Evolutionary conservation across 1,140 invertebrate species (phyloP), one percentile per base, ranked within the genome.

Genomic region (Drosophila mauritiana): DNA sequence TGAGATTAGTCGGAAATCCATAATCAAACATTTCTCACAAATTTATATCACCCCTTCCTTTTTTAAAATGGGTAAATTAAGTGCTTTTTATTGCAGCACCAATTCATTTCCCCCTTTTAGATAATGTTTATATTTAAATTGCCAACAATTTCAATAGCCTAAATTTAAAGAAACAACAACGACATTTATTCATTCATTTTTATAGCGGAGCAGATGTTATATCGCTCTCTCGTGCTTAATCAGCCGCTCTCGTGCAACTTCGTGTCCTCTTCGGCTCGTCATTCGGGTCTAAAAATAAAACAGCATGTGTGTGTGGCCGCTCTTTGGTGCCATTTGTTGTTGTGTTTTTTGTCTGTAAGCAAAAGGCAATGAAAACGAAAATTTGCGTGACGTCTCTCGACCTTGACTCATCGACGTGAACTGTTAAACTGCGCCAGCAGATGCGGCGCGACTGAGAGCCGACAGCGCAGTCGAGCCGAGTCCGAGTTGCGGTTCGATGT

Each of bases 341-440:
- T 55, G 75, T 72, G 25, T 72, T 65, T 80, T 49, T 73, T 86
- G 59, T 86, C 81, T 90, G 75, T 90, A 68, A 72, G 78, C 77
- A 91, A 86, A 70, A 70, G 67, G 76, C 79, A 91, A 91, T 92
- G 90, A 92, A 92, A 92, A 92, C 80, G 84, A 91, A 91, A 91
- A 91, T 91, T 90, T 91, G 91, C 91, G 90, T 91, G 91, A 92
- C 90, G 86, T 91, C 90, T 91, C 90, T 90, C 91, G 91, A 92
- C 91, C 91, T 92, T 91, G 91, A 92, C 91, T 92, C 91, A 92
- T 91, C 90, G 90, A 89, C 78, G 81, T 91, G 86, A 91, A 91
- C 91, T 91, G 90, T 91, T 90, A 86, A 91, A 91, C 91, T 91
- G 90, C 64, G 64, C 37, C 37, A 68, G 59, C 64, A 52, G 43